Base-by-base conservation (phyloP, 2,888 invertebrate genomes). In the Chloroclysta siterata region DNA sequence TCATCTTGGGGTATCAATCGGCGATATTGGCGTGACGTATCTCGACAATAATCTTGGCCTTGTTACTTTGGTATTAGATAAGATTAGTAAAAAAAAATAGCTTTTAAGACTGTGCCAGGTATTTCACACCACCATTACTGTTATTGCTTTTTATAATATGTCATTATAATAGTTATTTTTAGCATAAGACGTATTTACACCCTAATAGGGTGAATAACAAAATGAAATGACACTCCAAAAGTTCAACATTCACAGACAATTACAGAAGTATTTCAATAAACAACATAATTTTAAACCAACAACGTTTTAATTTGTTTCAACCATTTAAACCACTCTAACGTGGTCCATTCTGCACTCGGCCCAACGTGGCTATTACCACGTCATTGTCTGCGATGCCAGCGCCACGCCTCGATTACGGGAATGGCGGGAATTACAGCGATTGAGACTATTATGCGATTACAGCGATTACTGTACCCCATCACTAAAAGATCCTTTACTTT, bases 1-100 rank as follows among this genome's bases (percentile, higher is more conserved):
- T 81, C 83, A 84, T 84, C 83, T 71, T 71, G 78, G 76, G 72
- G 84, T 88, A 89, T 90, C 90, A 90, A 90, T 90, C 88, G 89
- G 79, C 77, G 74, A 81, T 87, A 87, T 85, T 82, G 76, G 80
- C 58, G 75, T 77, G 73, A 73, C 77, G 77, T 83, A 84, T 86
- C 82, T 80, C 78, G 82, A 83, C 85, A 84, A 85, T 88, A 84
- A 88, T 88, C 85, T 83, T 57, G 58, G 52, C 55, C 64, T 62
- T 57, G 60, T 53, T 66, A 61, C 53, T 66, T 63, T 51, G 42
- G 42, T 22, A 61, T 59, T 61, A 48, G 51, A 61, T 67, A 58
- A n/a, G 46, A 22, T 60, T 52, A 47, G 11, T 55, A 36, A 56
- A 54, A 51, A 47, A 59, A 51, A 47, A 56, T 14, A 33, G 36